Evolutionary conservation across 2,113 vertebrate species (phyloP).

Genomic region (Xerus inauris): DNA sequence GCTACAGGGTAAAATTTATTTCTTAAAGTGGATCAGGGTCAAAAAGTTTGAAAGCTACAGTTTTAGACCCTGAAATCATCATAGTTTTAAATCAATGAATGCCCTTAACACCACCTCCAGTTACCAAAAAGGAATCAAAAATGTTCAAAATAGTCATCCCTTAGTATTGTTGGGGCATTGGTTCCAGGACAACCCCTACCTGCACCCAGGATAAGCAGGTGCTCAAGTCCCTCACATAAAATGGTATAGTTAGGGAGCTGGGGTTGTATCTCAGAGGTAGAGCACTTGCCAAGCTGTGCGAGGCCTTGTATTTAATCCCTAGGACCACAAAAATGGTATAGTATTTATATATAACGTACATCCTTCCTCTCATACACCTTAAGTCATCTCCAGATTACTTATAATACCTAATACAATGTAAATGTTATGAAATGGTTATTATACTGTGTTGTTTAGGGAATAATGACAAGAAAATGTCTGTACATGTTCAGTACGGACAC

Average conservation of each 20-base stretch:
- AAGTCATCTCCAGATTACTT: neutral
- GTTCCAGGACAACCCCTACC: neutral
- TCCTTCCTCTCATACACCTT: neutral
- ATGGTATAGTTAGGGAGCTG: neutral
- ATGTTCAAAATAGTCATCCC: neutral
- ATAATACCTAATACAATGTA: neutral
- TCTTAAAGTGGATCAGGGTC: conserved; percentile 5
- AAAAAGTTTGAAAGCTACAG: neutral
- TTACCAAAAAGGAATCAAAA: conserved; percentile 39
- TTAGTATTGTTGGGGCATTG: neutral
- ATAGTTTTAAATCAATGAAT: conserved; percentile 35
- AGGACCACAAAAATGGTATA: neutral
- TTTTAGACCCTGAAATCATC: neutral
- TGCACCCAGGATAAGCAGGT: neutral
- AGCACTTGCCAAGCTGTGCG: neutral
- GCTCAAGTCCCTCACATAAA: neutral
- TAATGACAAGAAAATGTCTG: neutral
- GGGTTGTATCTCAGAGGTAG: neutral
- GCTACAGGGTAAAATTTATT: neutral
- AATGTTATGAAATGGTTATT: neutral
- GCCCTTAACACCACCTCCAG: neutral
- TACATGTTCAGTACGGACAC: neutral
- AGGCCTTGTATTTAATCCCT: neutral
- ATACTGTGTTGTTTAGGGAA: neutral
- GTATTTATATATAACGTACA: neutral